Conservation (phyloP, 2,888 invertebrate species). For the Diachrysia chrysitis region DNA sequence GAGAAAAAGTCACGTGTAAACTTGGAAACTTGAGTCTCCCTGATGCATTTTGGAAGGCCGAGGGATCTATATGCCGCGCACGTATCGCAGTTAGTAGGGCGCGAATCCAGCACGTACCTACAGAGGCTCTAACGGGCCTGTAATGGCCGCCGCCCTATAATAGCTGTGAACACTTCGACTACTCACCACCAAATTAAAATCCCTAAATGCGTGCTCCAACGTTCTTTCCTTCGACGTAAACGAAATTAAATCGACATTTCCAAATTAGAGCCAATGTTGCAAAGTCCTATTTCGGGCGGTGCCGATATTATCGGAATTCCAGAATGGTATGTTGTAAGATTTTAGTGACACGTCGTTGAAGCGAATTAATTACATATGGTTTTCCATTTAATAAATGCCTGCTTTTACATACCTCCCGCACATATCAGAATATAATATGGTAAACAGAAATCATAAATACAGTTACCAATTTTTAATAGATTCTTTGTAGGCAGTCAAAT, state of each 20-base stretch:
- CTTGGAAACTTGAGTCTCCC: conserved; percentile 61
- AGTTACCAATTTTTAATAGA: too few species aligned
- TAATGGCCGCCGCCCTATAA: conserved; percentile 81
- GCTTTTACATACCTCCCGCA: too few species aligned
- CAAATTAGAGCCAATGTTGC: conserved; percentile 53
- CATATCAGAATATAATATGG: too few species aligned
- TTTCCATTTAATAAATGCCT: too few species aligned
- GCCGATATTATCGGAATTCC: conserved; percentile 29
- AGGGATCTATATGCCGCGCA: conserved; percentile 72
- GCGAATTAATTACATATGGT: neutral
- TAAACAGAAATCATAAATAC: too few species aligned
- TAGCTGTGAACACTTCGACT: conserved; percentile 76
- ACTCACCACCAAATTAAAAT: conserved; percentile 84
- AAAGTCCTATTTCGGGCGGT: conserved; percentile 42
- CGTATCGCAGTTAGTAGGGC: conserved; percentile 85
- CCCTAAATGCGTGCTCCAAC: conserved; percentile 63
- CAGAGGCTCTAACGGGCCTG: conserved; percentile 80
- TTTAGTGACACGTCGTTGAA: neutral
- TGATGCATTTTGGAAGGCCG: conserved; percentile 64
- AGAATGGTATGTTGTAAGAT: conserved; percentile 8
- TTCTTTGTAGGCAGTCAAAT: neutral
- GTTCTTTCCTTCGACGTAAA: conserved; percentile 57
- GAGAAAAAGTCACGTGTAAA: conserved; percentile 58
- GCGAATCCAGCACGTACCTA: conserved; percentile 83
- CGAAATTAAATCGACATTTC: conserved; percentile 66